A percentile compares a stretch with the other conserved stretches of the same genome.
These are phyloP conservation scores for Argyrosomus regius DNA, from an alignment of 2,797 vertebrate species.

Conservation along the genomic window DNA sequence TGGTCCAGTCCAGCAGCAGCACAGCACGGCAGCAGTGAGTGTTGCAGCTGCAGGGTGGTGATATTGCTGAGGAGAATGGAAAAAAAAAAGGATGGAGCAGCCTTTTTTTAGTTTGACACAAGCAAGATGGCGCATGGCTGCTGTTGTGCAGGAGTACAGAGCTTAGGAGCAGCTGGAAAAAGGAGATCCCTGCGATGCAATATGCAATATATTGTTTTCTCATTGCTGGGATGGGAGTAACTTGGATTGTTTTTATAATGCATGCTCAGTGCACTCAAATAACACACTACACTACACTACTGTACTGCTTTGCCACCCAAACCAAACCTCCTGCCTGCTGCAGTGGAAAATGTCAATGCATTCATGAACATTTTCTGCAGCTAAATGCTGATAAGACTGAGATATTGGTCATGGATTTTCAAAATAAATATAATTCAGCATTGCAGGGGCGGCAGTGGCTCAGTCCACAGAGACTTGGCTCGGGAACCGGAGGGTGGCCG, in stretches of 20 bases:
- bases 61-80: slow-evolving; percentile 62
- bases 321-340: slow-evolving; percentile 18
- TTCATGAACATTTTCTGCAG: slow-evolving; percentile 2
- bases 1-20: slow-evolving; percentile 21
- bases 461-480: too few relatives aligned
- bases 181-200: background rate
- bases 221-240: background rate
- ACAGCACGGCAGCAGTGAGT: background rate
- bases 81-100: slow-evolving; percentile 55
- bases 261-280: background rate
- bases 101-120: slow-evolving; percentile 60
- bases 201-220: background rate
- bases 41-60: slow-evolving; percentile 38
- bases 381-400: too few relatives aligned
- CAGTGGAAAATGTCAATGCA: slow-evolving; percentile 33
- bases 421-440: too few relatives aligned
- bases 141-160: slow-evolving; percentile 38
- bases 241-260: background rate
- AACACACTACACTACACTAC: background rate
- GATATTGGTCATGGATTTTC: too few relatives aligned
- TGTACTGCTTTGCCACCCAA: background rate
- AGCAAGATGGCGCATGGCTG: slow-evolving; percentile 80
- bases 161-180: slow-evolving; percentile 31
- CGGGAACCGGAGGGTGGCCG: too few relatives aligned
- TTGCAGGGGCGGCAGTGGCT: too few relatives aligned